These are phyloP conservation scores for Sesamia inferens DNA, from an alignment of 2,888 invertebrate genomes.

Conservation along the genomic window DNA sequence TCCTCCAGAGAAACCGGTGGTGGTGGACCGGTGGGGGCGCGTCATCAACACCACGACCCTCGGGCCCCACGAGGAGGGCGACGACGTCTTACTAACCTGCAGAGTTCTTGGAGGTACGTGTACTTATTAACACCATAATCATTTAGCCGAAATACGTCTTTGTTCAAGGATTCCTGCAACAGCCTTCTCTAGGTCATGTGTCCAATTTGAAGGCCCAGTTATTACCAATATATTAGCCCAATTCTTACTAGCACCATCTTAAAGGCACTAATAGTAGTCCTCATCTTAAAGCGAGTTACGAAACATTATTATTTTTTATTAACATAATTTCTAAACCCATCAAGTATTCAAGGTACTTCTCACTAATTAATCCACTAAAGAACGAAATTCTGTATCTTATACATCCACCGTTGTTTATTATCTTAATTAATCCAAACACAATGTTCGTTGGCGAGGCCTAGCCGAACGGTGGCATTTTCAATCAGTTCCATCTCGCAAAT, in stretches of 20 bases:
- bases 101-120: constrained; percentile 94
- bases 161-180: background rate
- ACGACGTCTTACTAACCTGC: constrained; percentile 95
- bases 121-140: background rate
- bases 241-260: background rate
- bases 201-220: background rate
- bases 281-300: background rate
- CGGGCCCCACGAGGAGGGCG: constrained; percentile 96
- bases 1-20: constrained; percentile 96
- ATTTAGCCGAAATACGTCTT: background rate
- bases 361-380: constrained; percentile 48
- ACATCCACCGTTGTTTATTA: constrained; percentile 60
- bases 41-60: constrained; percentile 94
- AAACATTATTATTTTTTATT: constrained; percentile 14
- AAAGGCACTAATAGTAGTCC: background rate
- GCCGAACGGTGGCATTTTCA: constrained; percentile 58
- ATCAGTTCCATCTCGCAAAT: constrained; percentile 65
- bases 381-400: constrained; percentile 47
- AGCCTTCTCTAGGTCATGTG: background rate
- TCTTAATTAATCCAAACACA: constrained; percentile 63
- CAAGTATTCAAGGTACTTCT: constrained; percentile 33
- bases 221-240: background rate
- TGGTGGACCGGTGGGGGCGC: constrained; percentile 95
- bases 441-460: constrained; percentile 43
- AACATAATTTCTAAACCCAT: constrained; percentile 22